Base-by-base conservation (phyloP, 2,113 vertebrate genomes). In the Corynorhinus townsendii region DNA sequence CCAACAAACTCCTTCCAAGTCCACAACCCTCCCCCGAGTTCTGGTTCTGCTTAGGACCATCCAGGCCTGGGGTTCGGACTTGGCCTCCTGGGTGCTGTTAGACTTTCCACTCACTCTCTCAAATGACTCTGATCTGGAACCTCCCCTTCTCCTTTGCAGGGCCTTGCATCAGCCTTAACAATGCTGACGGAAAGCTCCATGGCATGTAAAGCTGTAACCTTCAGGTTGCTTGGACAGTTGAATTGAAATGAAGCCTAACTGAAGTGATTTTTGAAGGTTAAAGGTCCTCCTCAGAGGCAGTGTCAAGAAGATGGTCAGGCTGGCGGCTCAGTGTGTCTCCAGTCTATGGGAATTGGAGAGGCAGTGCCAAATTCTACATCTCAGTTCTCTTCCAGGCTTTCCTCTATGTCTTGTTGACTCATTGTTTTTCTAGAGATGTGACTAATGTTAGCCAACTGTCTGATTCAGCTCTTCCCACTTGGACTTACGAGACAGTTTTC, bases 391-490 rank as follows among this genome's bases (percentile, higher is more conserved):
- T 52, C 43, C 43, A 38, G 28, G 0, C 17, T 66, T 30, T 89
- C 71, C 10, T 28, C 77, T 28, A 2, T 47, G 38, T 20, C 6
- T 89, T 75, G 17, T 40, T 92, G 92, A 77, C 52, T 90, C 64
- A 38, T 19, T 87, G 16, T 19, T 56, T 71, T 64, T 94, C 66
- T n/a, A 71, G 64, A 93, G 66, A 86, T 33, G 56, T 49, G 30
- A 75, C 62, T 15, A 43, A 47, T 68, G 49, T 69, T 69, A 83
- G 79, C 4, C 43, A 89, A 76, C 22, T 76, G n/a, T 89, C 73
- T 79, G 68, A 89, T 68, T 91, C 84, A 95, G 84, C 85, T 89
- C 40, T 89, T 93, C 40, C 80, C n/a, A 12, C 5, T 85, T 52
- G 30, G 43, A 85, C 24, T 22, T 80, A 80, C 24, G 30, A 89